Evolutionary conservation across 2,113 vertebrate genomes (phyloP).

Genomic region (Notothenia rossii): DNA sequence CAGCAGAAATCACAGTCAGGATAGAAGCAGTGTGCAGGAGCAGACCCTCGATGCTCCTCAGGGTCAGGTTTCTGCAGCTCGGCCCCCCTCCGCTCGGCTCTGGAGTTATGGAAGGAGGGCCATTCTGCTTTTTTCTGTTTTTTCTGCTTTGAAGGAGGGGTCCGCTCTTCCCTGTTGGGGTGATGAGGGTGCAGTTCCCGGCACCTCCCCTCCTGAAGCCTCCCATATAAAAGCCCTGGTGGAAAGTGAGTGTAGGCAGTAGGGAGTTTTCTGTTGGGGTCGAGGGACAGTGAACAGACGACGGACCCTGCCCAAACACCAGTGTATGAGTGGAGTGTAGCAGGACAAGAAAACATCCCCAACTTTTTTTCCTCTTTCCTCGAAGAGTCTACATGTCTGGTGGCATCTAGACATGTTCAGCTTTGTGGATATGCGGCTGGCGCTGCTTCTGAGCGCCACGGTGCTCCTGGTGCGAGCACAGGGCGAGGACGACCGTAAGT

Average conservation of each 20-base stretch:
- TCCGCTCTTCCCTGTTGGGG: slow-evolving; percentile 73
- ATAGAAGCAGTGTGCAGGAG: slow-evolving; percentile 46
- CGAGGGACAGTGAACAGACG: slow-evolving; percentile 86
- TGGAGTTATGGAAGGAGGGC: slow-evolving; percentile 88
- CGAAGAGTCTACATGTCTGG: slow-evolving; percentile 99
- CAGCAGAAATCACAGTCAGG: slow-evolving; percentile 46
- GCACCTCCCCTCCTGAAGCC: slow-evolving; percentile 86
- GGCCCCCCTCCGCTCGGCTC: slow-evolving; percentile 56
- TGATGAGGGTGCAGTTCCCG: slow-evolving; percentile 80
- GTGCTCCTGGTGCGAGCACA: slow-evolving; percentile 93
- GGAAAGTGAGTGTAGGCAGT: slow-evolving; percentile 90
- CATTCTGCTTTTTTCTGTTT: slow-evolving; percentile 66
- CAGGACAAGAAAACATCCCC: slow-evolving; percentile 84
- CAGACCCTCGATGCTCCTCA: slow-evolving; percentile 66
- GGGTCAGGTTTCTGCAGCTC: slow-evolving; percentile 69
- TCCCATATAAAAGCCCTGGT: slow-evolving; percentile 89
- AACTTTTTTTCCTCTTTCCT: slow-evolving; percentile 86
- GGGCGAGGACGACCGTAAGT: slow-evolving; percentile 97
- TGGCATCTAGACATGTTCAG: slow-evolving; percentile 98
- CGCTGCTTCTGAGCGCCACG: slow-evolving; percentile 95
- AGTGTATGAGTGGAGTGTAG: slow-evolving; percentile 97
- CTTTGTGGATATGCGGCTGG: slow-evolving; percentile 99
- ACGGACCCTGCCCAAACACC: slow-evolving; percentile 85
- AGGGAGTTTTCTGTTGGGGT: slow-evolving; percentile 98
- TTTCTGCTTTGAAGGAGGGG: slow-evolving; percentile 73